Conservation (phyloP, 2,888 invertebrate species). For the Napeogenes sylphis region DNA sequence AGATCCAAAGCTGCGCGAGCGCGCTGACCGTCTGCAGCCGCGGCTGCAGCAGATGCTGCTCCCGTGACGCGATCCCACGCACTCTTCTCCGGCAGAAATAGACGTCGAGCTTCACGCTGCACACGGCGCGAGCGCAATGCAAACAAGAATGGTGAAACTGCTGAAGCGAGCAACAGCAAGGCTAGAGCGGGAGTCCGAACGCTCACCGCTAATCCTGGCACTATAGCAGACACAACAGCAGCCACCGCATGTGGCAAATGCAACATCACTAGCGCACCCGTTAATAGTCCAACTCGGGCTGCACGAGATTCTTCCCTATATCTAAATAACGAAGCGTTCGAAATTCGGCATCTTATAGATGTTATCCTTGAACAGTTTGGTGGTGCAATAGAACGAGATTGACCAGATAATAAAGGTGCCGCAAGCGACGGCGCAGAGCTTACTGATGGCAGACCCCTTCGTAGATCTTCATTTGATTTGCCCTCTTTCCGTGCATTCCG, state of each 20-base stretch:
- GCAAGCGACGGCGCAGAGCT: slow-evolving; percentile 75
- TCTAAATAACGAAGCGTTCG: slow-evolving; percentile 89
- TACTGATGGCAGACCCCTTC: slow-evolving; percentile 66
- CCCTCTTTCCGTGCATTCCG: slow-evolving; percentile 63
- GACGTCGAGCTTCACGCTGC: slow-evolving; percentile 64
- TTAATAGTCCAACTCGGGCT: slow-evolving; percentile 82
- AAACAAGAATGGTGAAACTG: slow-evolving; percentile 86
- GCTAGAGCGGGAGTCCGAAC: slow-evolving; percentile 72
- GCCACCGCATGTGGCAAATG: slow-evolving; percentile 81
- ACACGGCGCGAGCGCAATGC: slow-evolving; percentile 85
- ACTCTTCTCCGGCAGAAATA: slow-evolving; percentile 47
- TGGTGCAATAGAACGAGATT: slow-evolving; percentile 66
- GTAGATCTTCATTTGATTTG: slow-evolving; percentile 62
- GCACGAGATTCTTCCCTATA: slow-evolving; percentile 93
- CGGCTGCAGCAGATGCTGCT: slow-evolving; percentile 76
- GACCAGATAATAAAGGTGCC: slow-evolving; percentile 56
- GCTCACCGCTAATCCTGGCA: slow-evolving; percentile 71
- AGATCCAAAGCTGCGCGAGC: slow-evolving; percentile 67
- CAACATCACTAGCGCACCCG: slow-evolving; percentile 85
- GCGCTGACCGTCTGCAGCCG: slow-evolving; percentile 74
- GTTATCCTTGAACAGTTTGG: slow-evolving; percentile 81
- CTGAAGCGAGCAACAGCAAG: slow-evolving; percentile 79
- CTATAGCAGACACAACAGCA: slow-evolving; percentile 62
- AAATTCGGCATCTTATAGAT: slow-evolving; percentile 86
- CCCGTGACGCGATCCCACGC: slow-evolving; percentile 75